These are phyloP conservation scores for Garra rufa DNA, from an alignment of 2,113 vertebrate species.

Conservation along the genomic window DNA sequence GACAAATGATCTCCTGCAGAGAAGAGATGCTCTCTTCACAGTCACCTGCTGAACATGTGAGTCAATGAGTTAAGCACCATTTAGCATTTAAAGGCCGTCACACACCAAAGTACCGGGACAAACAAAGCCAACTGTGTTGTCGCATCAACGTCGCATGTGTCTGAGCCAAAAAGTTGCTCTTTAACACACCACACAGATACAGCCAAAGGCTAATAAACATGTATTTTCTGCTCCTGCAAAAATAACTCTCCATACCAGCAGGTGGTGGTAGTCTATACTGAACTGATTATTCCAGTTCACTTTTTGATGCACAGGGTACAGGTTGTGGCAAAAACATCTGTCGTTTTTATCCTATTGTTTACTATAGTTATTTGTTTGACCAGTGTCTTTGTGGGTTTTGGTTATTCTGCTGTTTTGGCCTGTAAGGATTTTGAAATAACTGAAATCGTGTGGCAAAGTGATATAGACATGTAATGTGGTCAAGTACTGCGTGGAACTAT, in stretches of 20 bases:
- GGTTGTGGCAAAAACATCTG: too few species aligned
- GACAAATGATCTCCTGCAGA: conserved; percentile 6
- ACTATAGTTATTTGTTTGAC: too few species aligned
- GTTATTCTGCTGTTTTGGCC: too few species aligned
- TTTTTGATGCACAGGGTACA: too few species aligned
- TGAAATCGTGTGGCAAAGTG: too few species aligned
- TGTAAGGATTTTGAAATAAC: too few species aligned
- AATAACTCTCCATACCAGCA: not conserved
- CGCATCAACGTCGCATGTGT: not conserved
- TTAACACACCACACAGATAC: not conserved
- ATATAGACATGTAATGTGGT: too few species aligned
- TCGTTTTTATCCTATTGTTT: too few species aligned
- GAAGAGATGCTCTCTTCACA: not conserved
- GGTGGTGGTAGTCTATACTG: not conserved
- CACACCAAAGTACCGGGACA: not conserved
- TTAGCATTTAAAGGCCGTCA: not conserved
- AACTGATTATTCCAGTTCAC: too few species aligned
- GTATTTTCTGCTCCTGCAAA: not conserved
- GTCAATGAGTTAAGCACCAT: not conserved
- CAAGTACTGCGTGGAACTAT: too few species aligned
- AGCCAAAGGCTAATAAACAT: not conserved
- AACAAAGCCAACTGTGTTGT: not conserved
- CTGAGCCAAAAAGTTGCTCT: not conserved
- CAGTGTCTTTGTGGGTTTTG: too few species aligned
- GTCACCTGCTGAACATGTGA: not conserved